These are phyloP conservation scores for Sclerodermus sp. DNA, from an alignment of 2,888 invertebrate genomes.

Conservation along the genomic window DNA sequence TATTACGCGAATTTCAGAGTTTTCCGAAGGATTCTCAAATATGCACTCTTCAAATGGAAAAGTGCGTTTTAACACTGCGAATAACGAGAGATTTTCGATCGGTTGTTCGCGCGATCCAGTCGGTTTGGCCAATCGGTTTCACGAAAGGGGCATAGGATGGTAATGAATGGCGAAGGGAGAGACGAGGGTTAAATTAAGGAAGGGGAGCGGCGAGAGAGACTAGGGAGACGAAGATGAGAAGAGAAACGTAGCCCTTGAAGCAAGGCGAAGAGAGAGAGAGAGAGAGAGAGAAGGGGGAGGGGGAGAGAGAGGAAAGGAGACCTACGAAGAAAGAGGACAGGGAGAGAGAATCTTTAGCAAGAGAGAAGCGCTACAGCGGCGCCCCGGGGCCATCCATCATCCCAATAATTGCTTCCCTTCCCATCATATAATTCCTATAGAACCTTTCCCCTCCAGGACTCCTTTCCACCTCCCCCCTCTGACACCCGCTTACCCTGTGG, in stretches of 20 bases:
- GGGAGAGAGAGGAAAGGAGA: constrained; percentile 16
- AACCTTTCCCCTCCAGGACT: constrained; percentile 22
- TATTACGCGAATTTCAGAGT: too few species aligned
- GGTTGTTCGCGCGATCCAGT: constrained; percentile 19
- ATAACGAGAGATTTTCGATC: too few species aligned
- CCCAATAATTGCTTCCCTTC: constrained; percentile 51
- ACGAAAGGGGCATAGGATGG: constrained; percentile 17
- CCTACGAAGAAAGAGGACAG: constrained; percentile 13
- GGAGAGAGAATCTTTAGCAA: constrained; percentile 43
- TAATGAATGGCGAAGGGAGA: constrained; percentile 23
- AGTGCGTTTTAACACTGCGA: too few species aligned
- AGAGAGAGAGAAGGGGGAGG: constrained; percentile 14
- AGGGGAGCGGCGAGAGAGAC: constrained; percentile 11
- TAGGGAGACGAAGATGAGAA: constrained; percentile 7
- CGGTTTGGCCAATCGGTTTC: constrained; percentile 18
- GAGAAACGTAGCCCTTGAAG: too few species aligned
- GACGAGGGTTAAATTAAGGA: constrained; percentile 4
- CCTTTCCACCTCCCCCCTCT: constrained; percentile 10
- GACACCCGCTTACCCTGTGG: constrained; percentile 23
- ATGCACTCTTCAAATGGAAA: too few species aligned
- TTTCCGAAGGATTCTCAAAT: too few species aligned
- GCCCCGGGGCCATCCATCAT: constrained; percentile 55
- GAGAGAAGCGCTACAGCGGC: constrained; percentile 47
- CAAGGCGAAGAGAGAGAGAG: constrained; percentile 16
- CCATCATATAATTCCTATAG: constrained; percentile 42